Evolutionary conservation across 2,888 invertebrate genomes (phyloP).

Genomic region (Pinctada fucata): DNA sequence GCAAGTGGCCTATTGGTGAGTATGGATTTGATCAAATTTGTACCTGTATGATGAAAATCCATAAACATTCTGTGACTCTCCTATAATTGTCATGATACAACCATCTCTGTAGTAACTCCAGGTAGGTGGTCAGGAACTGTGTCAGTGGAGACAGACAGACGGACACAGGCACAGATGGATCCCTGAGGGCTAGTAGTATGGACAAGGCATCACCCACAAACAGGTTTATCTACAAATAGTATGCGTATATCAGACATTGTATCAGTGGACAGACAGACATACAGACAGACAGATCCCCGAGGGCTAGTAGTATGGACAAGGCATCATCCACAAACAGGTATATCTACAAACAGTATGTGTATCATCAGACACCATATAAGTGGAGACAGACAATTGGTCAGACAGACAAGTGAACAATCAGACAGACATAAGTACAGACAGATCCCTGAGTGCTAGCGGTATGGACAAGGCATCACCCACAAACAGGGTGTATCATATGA

Average conservation of each 20-base stretch:
- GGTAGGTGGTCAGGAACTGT: slow-evolving; percentile 62
- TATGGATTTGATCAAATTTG: not conserved
- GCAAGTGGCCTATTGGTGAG: too few species aligned
- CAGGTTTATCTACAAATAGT: slow-evolving; percentile 59
- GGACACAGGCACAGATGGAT: slow-evolving; percentile 46
- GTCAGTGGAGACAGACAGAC: slow-evolving; percentile 59
- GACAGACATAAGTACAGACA: slow-evolving; percentile 41
- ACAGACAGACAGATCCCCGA: slow-evolving; percentile 34
- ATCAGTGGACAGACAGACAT: too few species aligned
- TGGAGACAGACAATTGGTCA: too few species aligned
- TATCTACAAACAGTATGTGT: slow-evolving; percentile 45
- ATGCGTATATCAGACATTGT: not conserved
- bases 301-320: slow-evolving; percentile 55
- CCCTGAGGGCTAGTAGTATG: slow-evolving; percentile 55
- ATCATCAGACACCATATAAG: too few species aligned
- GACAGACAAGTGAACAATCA: too few species aligned
- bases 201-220: slow-evolving; percentile 65
- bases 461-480: slow-evolving; percentile 62
- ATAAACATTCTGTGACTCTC: slow-evolving; percentile 62
- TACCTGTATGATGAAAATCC: slow-evolving; percentile 70
- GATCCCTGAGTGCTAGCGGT: slow-evolving; percentile 52
- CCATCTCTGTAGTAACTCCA: slow-evolving; percentile 61
- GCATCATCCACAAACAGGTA: slow-evolving; percentile 69
- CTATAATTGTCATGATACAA: slow-evolving; percentile 60
- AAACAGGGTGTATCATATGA: slow-evolving; percentile 64